A percentile compares a stretch with the other conserved stretches of the same genome.
These are phyloP conservation scores for Papilio polytes DNA, from an alignment of 1,140 invertebrate genomes.

Conservation along the genomic window DNA sequence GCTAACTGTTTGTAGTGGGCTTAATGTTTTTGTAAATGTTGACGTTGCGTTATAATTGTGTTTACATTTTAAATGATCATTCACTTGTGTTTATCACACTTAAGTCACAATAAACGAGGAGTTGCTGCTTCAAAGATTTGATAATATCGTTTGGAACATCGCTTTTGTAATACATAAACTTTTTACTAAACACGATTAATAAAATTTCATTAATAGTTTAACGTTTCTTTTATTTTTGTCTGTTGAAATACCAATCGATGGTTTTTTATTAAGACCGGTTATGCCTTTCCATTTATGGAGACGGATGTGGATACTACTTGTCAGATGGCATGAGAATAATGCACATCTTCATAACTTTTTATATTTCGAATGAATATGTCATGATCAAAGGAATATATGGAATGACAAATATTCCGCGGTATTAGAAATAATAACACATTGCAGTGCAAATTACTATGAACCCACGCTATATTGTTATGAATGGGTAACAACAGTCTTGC, in stretches of 20 bases:
- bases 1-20: slow-evolving; percentile 24
- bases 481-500: no score
- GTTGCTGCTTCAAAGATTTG: not conserved
- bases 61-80: slow-evolving; percentile 15
- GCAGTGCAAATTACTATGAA: no score
- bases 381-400: not conserved
- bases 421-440: no score
- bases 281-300: not conserved
- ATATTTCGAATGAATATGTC: no score
- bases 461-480: no score
- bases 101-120: slow-evolving; percentile 15
- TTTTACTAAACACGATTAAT: not conserved
- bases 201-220: not conserved
- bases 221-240: slow-evolving; percentile 9
- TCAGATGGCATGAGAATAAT: not conserved
- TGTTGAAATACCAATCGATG: slow-evolving; percentile 5
- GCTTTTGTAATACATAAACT: not conserved
- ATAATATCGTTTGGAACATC: not conserved
- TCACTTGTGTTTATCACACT: not conserved
- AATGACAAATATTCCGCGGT: not conserved
- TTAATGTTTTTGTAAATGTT: slow-evolving; percentile 28
- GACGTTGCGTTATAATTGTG: slow-evolving; percentile 1
- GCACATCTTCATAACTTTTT: no score
- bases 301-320: not conserved
- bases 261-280: not conserved